A percentile compares a stretch with the other conserved stretches of the same genome.
Conservation (phyloP, 2,888 invertebrate genomes). For the Scaptomyza reducta region DNA sequence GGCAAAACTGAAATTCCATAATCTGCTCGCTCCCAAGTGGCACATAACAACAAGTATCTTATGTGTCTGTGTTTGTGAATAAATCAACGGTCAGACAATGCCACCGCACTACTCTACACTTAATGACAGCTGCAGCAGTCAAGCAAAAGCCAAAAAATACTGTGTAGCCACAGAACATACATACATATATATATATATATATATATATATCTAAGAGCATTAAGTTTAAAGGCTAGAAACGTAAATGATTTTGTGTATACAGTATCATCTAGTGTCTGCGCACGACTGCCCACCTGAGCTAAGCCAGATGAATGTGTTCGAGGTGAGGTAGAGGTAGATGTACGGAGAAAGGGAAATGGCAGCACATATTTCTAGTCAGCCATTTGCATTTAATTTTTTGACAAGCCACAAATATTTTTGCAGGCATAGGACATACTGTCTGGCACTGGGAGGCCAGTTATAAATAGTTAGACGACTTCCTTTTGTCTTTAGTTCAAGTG, state of each 20-base stretch:
- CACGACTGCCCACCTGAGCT: slow-evolving; percentile 62
- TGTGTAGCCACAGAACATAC: slow-evolving; percentile 72
- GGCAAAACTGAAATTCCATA: slow-evolving; percentile 1
- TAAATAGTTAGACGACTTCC: slow-evolving; percentile 74
- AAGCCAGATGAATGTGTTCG: slow-evolving; percentile 52
- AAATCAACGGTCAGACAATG: slow-evolving; percentile 56
- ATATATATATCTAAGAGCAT: too few species aligned
- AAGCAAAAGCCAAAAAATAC: slow-evolving; percentile 31
- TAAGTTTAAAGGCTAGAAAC: slow-evolving; percentile 31
- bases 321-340: not conserved
- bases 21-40: slow-evolving; percentile 27
- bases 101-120: slow-evolving; percentile 57
- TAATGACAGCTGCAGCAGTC: slow-evolving; percentile 69
- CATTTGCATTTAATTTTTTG: slow-evolving; percentile 78
- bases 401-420: slow-evolving; percentile 67
- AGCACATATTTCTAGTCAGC: slow-evolving; percentile 59
- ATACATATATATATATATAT: too few species aligned
- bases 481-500: slow-evolving; percentile 66
- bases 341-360: slow-evolving; percentile 37
- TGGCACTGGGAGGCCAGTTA: slow-evolving; percentile 34
- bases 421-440: slow-evolving; percentile 40
- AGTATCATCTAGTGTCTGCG: slow-evolving; percentile 25
- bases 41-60: slow-evolving; percentile 43
- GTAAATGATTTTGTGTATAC: slow-evolving; percentile 5
- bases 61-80: slow-evolving; percentile 37